phyloP scores from a whole-genome alignment of 2,888 invertebrate genomes.

The Muscina levida region DNA sequence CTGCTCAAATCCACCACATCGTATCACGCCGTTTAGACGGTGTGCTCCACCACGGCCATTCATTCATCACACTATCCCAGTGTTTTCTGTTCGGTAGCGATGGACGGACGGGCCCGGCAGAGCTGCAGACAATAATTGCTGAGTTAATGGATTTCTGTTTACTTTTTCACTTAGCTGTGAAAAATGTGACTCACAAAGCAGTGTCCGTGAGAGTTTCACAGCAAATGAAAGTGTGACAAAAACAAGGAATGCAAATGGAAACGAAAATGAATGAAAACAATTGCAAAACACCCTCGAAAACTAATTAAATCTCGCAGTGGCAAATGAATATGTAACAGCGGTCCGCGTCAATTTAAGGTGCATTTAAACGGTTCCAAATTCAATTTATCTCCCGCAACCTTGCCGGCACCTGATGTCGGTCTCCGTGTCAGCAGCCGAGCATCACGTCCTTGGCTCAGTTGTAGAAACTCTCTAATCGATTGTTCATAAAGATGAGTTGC shows the following conservation, averaged over 20 bases:
- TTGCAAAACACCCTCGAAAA: slow-evolving; percentile 48
- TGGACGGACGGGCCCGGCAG: slow-evolving; percentile 31
- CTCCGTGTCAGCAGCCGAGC: no score
- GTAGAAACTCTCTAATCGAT: background rate
- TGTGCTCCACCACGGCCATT: slow-evolving; percentile 16
- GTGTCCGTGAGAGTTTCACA: slow-evolving; percentile 20
- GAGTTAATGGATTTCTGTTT: slow-evolving; percentile 78
- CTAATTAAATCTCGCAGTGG: slow-evolving; percentile 57
- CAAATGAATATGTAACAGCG: slow-evolving; percentile 43
- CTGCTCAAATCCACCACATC: background rate
- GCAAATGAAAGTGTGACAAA: slow-evolving; percentile 41
- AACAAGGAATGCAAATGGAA: slow-evolving; percentile 24
- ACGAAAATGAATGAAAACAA: slow-evolving; percentile 9
- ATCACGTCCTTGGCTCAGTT: no score
- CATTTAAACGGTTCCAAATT: no score
- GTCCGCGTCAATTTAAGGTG: slow-evolving; percentile 15
- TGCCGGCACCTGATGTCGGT: no score
- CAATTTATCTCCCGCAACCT: no score
- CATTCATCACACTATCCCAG: slow-evolving; percentile 42
- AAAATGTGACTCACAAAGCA: slow-evolving; percentile 53
- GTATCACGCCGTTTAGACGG: background rate
- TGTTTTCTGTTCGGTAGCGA: slow-evolving; percentile 48
- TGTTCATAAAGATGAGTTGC: background rate
- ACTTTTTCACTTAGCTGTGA: slow-evolving; percentile 75
- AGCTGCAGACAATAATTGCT: slow-evolving; percentile 73